Conservation (phyloP, 1,140 invertebrate species). For the Harpegnathos saltator region DNA sequence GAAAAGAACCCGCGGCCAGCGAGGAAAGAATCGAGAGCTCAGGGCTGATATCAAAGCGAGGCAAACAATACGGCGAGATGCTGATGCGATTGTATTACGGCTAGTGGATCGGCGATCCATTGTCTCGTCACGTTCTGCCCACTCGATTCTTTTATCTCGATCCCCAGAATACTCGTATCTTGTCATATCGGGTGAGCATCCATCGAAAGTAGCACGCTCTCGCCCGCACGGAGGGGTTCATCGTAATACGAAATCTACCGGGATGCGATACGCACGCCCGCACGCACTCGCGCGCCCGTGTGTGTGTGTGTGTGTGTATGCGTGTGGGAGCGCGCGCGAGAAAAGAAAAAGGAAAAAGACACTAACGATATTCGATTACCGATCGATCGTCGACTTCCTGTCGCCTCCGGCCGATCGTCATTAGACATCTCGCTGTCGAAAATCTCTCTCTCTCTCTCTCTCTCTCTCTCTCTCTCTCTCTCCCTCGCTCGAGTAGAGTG, state of each 20-base stretch:
- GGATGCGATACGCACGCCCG: slow-evolving; percentile 49
- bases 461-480: too few relatives aligned
- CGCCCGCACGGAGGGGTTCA: slow-evolving; percentile 63
- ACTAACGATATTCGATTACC: slow-evolving; percentile 72
- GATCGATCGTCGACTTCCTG: slow-evolving; percentile 74
- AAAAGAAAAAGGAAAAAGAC: too few relatives aligned
- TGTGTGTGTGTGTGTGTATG: slow-evolving; percentile 3
- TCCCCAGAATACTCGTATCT: slow-evolving; percentile 82
- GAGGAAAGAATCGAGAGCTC: slow-evolving; percentile 75
- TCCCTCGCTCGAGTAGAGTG: neutral
- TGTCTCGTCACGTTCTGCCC: slow-evolving; percentile 86
- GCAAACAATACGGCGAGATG: slow-evolving; percentile 85
- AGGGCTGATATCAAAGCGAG: slow-evolving; percentile 84
- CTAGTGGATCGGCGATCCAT: slow-evolving; percentile 85
- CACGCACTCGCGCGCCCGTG: neutral
- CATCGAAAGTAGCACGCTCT: slow-evolving; percentile 84
- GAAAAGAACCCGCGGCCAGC: slow-evolving; percentile 55
- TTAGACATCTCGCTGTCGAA: too few relatives aligned
- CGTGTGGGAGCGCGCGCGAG: neutral
- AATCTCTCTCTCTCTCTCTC: too few relatives aligned
- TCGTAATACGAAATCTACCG: slow-evolving; percentile 66
- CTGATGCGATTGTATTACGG: slow-evolving; percentile 87
- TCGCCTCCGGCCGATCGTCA: too few relatives aligned
- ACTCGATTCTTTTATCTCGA: slow-evolving; percentile 86
- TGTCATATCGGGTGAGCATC: slow-evolving; percentile 85